A percentile compares a stretch with the other conserved stretches of the same genome.
Evolutionary conservation across 2,113 vertebrate genomes (phyloP).

Genomic region (Nettapus auritus): DNA sequence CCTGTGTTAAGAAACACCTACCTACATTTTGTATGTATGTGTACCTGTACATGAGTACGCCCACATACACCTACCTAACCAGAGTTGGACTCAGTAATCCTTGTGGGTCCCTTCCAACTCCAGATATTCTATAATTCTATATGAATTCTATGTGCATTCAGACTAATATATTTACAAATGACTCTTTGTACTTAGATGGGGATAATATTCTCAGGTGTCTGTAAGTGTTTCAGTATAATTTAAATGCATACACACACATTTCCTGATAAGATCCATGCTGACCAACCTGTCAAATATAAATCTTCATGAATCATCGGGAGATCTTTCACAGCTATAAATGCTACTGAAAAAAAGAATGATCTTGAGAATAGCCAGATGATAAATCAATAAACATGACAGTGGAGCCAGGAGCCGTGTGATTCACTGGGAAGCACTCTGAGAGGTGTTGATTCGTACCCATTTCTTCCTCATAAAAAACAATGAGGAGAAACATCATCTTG

Average conservation of each 20-base stretch:
- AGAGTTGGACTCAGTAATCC: background rate
- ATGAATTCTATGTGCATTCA: background rate
- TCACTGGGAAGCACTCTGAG: background rate
- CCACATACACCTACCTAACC: background rate
- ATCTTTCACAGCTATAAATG: background rate
- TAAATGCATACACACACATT: background rate
- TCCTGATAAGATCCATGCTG: background rate
- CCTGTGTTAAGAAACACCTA: background rate
- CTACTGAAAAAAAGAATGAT: background rate
- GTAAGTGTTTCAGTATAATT: background rate
- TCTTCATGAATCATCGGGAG: background rate
- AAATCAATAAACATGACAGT: background rate
- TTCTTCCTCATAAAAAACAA: background rate
- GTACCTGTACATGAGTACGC: background rate
- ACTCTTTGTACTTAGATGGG: background rate
- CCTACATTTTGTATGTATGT: background rate
- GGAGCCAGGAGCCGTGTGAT: background rate
- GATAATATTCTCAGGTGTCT: background rate
- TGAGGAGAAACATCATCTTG: background rate
- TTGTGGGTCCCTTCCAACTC: background rate
- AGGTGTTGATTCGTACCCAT: background rate
- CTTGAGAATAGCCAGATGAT: background rate
- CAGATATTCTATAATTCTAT: background rate
- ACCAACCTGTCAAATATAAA: background rate
- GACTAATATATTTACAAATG: background rate